Evolutionary conservation across 2,888 invertebrate species (phyloP), one percentile per base, ranked within the genome.

Genomic region (Eretmocerus hayati): DNA sequence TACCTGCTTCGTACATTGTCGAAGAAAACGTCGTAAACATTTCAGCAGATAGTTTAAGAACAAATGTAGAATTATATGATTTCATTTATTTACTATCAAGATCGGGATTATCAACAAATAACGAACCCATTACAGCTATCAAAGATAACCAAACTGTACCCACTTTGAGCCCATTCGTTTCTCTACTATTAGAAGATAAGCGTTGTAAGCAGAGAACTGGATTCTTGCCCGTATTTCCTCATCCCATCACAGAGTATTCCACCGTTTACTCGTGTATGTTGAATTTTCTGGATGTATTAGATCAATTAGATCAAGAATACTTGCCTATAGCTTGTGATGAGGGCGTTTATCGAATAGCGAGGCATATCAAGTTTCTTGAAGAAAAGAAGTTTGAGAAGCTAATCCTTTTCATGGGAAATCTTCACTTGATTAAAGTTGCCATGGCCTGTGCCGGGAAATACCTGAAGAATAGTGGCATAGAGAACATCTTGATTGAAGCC

Each of bases 261-360:
- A 37, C 37, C 4, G 21, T 37, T 37, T 37, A 37, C 21, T n/a
- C 37, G 9, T 19, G 20, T 21, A 18, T 37, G 20, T 20, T 13
- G 11, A 33, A n/a, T 37, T 37, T 37, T 37, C 3, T 21, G 3
- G 20, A 37, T 5, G 13, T 37, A 11, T 21, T 37, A 11, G 15
- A 20, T 5, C 37, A 20, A 9, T 9, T 54, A 4, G 15, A 49
- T 21, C 48, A 48, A 43, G 20, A 36, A 11, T 31, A 31, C 22
- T 42, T 54, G 11, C 20, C 40, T 23, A 30, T 54, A 30, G 38
- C 32, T 33, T 54, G 51, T 33, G 43, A 54, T 44, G 37, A 43
- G 43, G 46, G 43, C 2, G 51, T 54, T 8, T 51, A 52, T 30
- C 16, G 20, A 15, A 35, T 46, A 11, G 49, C 47, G 1, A 19